Base-by-base conservation (phyloP, 2,888 invertebrate genomes). In the Sphaeridia pumilis region DNA sequence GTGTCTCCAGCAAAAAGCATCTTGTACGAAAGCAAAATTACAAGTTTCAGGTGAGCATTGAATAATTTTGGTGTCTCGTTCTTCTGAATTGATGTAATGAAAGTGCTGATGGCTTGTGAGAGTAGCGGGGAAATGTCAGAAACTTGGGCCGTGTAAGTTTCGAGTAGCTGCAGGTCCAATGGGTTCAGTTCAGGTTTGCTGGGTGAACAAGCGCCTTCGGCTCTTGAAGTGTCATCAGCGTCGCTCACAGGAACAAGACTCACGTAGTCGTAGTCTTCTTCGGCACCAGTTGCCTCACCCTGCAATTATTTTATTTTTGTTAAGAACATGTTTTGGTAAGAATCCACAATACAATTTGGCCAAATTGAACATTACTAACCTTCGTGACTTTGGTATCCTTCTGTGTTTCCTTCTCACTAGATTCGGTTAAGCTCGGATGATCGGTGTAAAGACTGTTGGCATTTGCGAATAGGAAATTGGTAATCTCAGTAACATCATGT, bases 1-100 rank as follows among this genome's bases (percentile, higher is more conserved):
- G 87, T 89, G 73, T 95, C 94, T 47, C 93, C 93, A 57, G 93
- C 92, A 69, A 88, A 86, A 21, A 95, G 88, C 67, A 95, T 76
- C 70, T 92, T 83, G 69, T 94, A 93, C 25, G 92, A 93, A 69
- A 87, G 87, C 46, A 95, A 76, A 31, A 94, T 87, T 10, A 95
- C 90, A 71, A 90, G 90, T 71, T 94, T 94, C 49, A 89, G 87
- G 69, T 92, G 87, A 14, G 89, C 88, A 48, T 94, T 82, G 71
- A 93, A 93, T 47, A 73, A 84, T 71, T 88, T 87, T 0, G 95
- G 94, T 35, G 92, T 90, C 69, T 92, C 88, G 67, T 90, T 92
- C 71, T 84, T 85, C 67, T 90, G 89, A 36, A 95, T 86, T 4
- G 89, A 87, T 66, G 84, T 79, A 44, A 94, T 77, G 73, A 95